Percentiles rank a stretch among this genome's conserved stretches.
phyloP scores from a whole-genome alignment of 1,140 invertebrate species.

The Platorchestia sp. region DNA sequence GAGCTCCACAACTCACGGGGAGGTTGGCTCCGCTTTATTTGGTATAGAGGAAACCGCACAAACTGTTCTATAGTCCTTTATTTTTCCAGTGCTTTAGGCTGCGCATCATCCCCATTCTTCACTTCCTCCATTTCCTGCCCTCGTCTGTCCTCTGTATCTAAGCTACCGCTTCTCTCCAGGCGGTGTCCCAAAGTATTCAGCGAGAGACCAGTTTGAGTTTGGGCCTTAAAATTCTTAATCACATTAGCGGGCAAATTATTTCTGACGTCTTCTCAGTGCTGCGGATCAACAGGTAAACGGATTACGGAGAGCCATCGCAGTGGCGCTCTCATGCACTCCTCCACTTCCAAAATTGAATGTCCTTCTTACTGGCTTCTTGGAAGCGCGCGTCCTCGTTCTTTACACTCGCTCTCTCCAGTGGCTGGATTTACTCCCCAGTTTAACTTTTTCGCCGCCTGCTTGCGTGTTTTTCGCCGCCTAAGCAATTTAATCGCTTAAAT shows the following conservation, averaged over 20 bases:
- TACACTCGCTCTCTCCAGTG: not conserved
- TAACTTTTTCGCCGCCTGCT: no score
- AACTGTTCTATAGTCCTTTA: not conserved
- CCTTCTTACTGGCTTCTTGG: not conserved
- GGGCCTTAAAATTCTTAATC: constrained; percentile 48
- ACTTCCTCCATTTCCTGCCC: not conserved
- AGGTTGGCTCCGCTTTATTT: no score
- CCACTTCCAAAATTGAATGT: constrained; percentile 5
- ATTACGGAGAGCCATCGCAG: constrained; percentile 9
- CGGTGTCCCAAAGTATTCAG: not conserved
- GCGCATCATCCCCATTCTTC: not conserved
- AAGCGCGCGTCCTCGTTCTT: not conserved
- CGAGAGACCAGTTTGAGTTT: constrained; percentile 23
- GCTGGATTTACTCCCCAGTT: not conserved
- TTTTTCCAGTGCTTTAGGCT: not conserved
- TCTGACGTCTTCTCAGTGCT: constrained; percentile 41
- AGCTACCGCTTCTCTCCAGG: not conserved
- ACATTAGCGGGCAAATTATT: constrained; percentile 52
- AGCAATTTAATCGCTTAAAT: no score
- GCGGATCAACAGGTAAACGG: constrained; percentile 55
- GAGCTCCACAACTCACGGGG: no score
- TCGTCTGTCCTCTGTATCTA: not conserved
- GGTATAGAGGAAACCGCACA: not conserved
- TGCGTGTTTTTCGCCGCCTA: no score
- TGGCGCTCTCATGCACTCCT: constrained; percentile 15